These are phyloP conservation scores for Eupithecia dodoneata DNA, from an alignment of 2,888 invertebrate species.

Conservation along the genomic window DNA sequence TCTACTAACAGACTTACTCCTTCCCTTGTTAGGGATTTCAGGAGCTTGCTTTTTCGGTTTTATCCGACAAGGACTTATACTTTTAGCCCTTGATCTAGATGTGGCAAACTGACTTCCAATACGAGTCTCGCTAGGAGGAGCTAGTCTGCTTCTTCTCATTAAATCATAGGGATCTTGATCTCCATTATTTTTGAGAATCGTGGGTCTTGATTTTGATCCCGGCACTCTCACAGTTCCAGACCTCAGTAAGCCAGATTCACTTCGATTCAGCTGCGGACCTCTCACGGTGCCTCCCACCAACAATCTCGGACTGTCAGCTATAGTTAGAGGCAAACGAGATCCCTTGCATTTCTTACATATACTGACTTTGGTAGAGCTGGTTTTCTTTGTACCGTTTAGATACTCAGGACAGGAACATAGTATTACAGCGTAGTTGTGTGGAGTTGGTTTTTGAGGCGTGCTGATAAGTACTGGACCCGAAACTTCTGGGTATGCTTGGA, in stretches of 20 bases:
- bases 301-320: conserved; percentile 83
- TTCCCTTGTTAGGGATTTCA: conserved; percentile 69
- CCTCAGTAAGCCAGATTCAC: conserved; percentile 76
- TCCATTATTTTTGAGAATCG: conserved; percentile 85
- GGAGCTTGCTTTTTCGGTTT: conserved; percentile 81
- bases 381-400: conserved; percentile 89
- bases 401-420: conserved; percentile 93
- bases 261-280: conserved; percentile 75
- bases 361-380: conserved; percentile 88
- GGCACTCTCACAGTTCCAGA: conserved; percentile 87
- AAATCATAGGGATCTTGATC: conserved; percentile 91
- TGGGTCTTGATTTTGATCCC: conserved; percentile 84
- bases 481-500: conserved; percentile 77
- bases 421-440: conserved; percentile 88
- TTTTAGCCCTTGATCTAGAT: conserved; percentile 80
- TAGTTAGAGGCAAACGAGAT: conserved; percentile 88
- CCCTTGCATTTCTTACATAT: conserved; percentile 94
- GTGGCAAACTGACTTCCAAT: conserved; percentile 81
- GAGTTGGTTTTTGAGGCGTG: conserved; percentile 82
- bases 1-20: conserved; percentile 79
- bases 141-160: conserved; percentile 90
- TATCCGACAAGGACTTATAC: conserved; percentile 83
- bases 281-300: conserved; percentile 86
- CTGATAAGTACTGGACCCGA: conserved; percentile 79
- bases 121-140: conserved; percentile 85